Percentiles rank a stretch among this genome's conserved stretches.
Conservation (phyloP, 2,888 invertebrate species). For the Drosophila neotestacea region DNA sequence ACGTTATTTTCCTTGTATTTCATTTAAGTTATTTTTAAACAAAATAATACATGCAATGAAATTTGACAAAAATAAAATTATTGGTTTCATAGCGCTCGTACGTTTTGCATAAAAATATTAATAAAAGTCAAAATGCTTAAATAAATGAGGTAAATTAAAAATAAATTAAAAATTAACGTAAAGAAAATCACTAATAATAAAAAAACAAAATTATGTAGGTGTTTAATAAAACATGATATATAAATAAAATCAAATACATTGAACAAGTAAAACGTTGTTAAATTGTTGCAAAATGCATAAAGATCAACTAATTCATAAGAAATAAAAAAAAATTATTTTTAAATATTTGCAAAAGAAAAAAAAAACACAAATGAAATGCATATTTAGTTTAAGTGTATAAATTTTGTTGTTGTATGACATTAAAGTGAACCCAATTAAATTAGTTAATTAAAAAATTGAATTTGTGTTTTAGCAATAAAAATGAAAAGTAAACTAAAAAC, state of each 20-base stretch:
- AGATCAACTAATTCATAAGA: conserved; percentile 74
- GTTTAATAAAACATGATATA: conserved; percentile 57
- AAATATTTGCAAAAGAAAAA: conserved; percentile 74
- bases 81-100: conserved; percentile 86
- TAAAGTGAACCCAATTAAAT: conserved; percentile 72
- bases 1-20: background rate
- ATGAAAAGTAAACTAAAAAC: conserved; percentile 59
- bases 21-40: conserved; percentile 3
- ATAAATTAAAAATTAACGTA: conserved; percentile 51
- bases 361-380: conserved; percentile 40
- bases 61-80: conserved; percentile 76
- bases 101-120: conserved; percentile 81
- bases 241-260: conserved; percentile 66
- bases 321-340: conserved; percentile 67
- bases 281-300: conserved; percentile 76
- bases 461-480: conserved; percentile 81
- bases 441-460: conserved; percentile 73
- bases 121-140: conserved; percentile 65
- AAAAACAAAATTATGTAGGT: conserved; percentile 68
- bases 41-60: conserved; percentile 45
- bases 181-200: conserved; percentile 62
- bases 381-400: conserved; percentile 78
- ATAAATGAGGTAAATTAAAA: conserved; percentile 61
- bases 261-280: conserved; percentile 76
- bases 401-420: conserved; percentile 81